Base-by-base conservation (phyloP, 2,113 vertebrate species). In the Dasyurus viverrinus region DNA sequence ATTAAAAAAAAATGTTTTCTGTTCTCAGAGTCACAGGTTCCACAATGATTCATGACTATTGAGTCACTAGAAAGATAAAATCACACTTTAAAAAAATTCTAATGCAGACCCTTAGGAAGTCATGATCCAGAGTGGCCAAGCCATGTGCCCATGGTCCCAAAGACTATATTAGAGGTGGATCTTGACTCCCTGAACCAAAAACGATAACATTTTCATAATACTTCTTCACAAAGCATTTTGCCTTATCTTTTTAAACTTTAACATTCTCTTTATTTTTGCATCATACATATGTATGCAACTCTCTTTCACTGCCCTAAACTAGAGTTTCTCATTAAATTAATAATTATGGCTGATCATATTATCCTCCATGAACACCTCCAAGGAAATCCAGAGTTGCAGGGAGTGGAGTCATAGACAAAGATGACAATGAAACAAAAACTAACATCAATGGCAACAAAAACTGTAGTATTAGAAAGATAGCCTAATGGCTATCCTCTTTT, bases 1-100 rank as follows among this genome's bases (percentile, higher is more conserved):
- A 68, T 60, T 48, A 48, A 30, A 60, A 60, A 60, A 2, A 36
- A 36, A 36, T 14, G 3, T 4, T 11, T 68, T 68, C 50, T 68
- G 30, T 68, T 68, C 57, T 23, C 3, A 52, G 53, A 14, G 19
- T 14, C 76, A 93, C 90, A 95, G 54, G 92, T 57, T 91, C 54
- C 89, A 89, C 53, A 92, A 46, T 96, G 91, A 96, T 95, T 96
- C 53, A 89, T 93, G 91, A 89, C 25, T 53, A 92, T 53, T n/a
- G 10, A 60, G 25, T 94, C 42, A 46, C 22, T 48, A 48, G 91
- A 91, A 95, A 76, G 57, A 84, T 97, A 89, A 53, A 42, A 96
- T 60, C 24, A 12, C 50, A 53, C 50, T 92, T n/a, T 91, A 91
- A 92, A 52, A 52, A 48, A 52, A 52, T 91, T 93, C 25, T 57